These are phyloP conservation scores for Parazoanthus atlanticus DNA, from an alignment of 92 coral and sea anemone genomes.

Conservation along the genomic window DNA sequence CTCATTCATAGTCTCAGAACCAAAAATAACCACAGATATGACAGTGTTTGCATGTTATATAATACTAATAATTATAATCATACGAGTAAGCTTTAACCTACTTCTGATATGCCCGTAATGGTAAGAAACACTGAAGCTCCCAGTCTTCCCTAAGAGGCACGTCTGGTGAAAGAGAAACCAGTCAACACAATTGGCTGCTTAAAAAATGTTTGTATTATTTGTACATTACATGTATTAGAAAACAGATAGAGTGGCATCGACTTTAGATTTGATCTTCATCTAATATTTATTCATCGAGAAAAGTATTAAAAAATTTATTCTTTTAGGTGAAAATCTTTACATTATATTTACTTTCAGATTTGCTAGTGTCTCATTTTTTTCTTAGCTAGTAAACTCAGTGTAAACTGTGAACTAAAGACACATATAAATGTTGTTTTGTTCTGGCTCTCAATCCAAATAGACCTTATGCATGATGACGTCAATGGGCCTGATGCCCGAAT, in stretches of 20 bases:
- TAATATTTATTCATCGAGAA: no score
- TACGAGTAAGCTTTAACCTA: conserved; percentile 27
- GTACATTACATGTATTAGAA: neutral
- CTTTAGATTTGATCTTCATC: neutral
- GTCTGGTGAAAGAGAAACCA: conserved; percentile 53
- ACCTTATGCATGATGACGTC: no score
- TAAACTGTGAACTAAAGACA: neutral
- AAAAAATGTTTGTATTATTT: neutral
- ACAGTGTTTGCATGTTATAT: neutral
- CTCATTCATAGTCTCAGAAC: neutral
- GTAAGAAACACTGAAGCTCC: conserved; percentile 92
- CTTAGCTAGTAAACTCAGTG: no score
- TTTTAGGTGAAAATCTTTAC: no score
- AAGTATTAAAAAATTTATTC: neutral
- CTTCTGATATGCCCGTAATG: conserved; percentile 86
- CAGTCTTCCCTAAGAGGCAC: conserved; percentile 89
- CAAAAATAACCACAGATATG: no score
- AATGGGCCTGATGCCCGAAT: no score
- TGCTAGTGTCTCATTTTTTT: neutral
- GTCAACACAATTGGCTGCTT: neutral
- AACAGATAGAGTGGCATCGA: neutral
- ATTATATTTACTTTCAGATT: no score
- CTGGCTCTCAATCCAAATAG: neutral
- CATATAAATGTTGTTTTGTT: neutral
- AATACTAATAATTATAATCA: neutral